Conservation (phyloP, 2,797 vertebrate species). For the Xiphophorus birchmanni region DNA sequence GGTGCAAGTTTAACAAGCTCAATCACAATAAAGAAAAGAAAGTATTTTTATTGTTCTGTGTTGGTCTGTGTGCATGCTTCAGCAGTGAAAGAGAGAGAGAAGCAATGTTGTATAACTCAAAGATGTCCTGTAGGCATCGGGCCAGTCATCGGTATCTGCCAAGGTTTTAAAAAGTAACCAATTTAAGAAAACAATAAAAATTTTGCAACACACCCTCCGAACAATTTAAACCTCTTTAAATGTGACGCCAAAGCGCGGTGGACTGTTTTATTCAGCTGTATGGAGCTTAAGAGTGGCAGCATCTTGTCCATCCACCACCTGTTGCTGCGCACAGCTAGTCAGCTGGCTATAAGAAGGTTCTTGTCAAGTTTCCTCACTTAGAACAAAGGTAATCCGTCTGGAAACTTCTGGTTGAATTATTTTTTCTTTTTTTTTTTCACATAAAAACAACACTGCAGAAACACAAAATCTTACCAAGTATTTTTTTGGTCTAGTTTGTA, state of each 20-base stretch:
- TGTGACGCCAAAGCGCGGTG: not conserved
- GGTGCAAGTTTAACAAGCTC: not conserved
- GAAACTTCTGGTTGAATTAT: not conserved
- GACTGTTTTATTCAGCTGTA: not conserved
- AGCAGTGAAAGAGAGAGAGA: not conserved
- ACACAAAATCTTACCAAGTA: no score
- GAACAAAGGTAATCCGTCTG: not conserved
- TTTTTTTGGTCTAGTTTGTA: no score
- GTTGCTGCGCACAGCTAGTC: not conserved
- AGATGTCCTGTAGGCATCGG: not conserved
- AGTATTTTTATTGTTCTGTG: not conserved
- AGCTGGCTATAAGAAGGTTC: not conserved
- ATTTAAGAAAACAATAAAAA: not conserved
- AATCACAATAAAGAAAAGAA: not conserved
- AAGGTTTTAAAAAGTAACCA: not conserved
- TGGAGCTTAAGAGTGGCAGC: not conserved
- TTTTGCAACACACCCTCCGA: not conserved
- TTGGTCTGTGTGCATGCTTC: not conserved
- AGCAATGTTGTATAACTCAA: slow-evolving; percentile 16
- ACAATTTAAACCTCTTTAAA: not conserved
- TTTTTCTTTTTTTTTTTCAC: not conserved
- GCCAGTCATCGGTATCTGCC: not conserved
- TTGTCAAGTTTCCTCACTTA: not conserved
- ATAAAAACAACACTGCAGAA: no score
- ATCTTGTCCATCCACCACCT: not conserved